These are phyloP conservation scores for Cydia fagiglandana DNA, from an alignment of 1,140 invertebrate genomes.

Conservation along the genomic window DNA sequence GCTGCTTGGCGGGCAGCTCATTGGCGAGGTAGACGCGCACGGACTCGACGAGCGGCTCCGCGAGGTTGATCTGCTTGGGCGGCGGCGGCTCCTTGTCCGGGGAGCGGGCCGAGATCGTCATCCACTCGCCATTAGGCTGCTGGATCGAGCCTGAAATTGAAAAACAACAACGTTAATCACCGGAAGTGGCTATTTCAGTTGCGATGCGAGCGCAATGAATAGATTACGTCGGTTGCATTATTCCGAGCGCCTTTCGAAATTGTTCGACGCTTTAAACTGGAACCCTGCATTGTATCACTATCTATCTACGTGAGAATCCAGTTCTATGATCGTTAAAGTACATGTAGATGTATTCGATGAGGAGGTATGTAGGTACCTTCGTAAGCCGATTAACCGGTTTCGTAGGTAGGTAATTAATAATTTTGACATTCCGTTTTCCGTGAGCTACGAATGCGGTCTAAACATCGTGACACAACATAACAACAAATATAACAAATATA, in stretches of 20 bases:
- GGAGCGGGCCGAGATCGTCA: slow-evolving; percentile 75
- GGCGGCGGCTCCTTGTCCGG: slow-evolving; percentile 68
- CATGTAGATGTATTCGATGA: slow-evolving; percentile 20
- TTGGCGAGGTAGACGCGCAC: slow-evolving; percentile 75
- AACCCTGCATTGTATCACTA: slow-evolving; percentile 14
- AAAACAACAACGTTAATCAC: slow-evolving; percentile 34
- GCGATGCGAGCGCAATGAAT: slow-evolving; percentile 6
- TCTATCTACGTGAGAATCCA: slow-evolving; percentile 18
- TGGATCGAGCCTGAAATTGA: slow-evolving; percentile 72
- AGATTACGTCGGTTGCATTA: slow-evolving; percentile 27
- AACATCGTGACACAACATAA: not conserved
- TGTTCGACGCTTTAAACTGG: slow-evolving; percentile 7
- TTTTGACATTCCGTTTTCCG: not conserved
- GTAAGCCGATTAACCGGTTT: slow-evolving; percentile 24
- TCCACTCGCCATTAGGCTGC: slow-evolving; percentile 73
- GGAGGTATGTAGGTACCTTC: not conserved
- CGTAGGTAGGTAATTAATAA: slow-evolving; percentile 6
- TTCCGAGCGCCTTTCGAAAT: slow-evolving; percentile 28
- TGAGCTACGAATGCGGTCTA: not conserved
- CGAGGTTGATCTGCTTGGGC: slow-evolving; percentile 65
- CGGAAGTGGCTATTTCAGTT: slow-evolving; percentile 4
- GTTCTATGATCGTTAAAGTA: slow-evolving; percentile 14
- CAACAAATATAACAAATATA: not conserved
- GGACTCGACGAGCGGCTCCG: slow-evolving; percentile 75
- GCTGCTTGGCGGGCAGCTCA: slow-evolving; percentile 69